Conservation (phyloP, 2,888 invertebrate genomes). For the Orthosia gracilis region DNA sequence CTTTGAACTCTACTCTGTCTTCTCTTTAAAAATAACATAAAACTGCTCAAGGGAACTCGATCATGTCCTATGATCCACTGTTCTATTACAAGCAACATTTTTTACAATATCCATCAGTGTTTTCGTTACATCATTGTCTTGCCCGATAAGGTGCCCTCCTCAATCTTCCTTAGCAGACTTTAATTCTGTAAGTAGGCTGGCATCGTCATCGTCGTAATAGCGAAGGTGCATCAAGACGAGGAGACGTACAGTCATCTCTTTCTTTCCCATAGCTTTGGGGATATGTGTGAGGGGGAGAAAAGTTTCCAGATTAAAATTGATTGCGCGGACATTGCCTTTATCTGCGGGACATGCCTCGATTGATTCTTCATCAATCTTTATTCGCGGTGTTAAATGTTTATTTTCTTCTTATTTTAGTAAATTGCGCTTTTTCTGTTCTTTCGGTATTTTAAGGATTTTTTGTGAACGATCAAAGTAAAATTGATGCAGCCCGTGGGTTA, state of each 20-base stretch:
- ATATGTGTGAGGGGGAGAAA: constrained; percentile 71
- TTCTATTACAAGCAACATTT: constrained; percentile 70
- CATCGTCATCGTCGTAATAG: constrained; percentile 86
- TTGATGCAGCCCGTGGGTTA: not conserved
- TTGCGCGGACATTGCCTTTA: constrained; percentile 87
- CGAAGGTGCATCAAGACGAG: constrained; percentile 79
- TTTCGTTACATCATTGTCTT: constrained; percentile 90
- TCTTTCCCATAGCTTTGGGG: constrained; percentile 55
- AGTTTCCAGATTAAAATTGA: constrained; percentile 90
- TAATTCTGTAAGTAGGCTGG: constrained; percentile 89
- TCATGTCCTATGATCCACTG: constrained; percentile 33
- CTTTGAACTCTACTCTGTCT: not conserved
- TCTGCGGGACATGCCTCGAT: constrained; percentile 86
- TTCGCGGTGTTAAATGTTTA: constrained; percentile 82
- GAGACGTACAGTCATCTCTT: constrained; percentile 75
- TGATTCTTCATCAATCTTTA: constrained; percentile 91
- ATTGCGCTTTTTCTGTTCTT: constrained; percentile 58
- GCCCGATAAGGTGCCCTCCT: constrained; percentile 84
- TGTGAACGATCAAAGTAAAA: constrained; percentile 14
- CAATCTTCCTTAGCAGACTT: constrained; percentile 88
- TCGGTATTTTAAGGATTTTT: constrained; percentile 42
- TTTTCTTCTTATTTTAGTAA: constrained; percentile 76
- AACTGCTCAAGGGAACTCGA: constrained; percentile 9
- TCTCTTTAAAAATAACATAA: not conserved
- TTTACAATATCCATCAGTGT: constrained; percentile 84